Base-by-base conservation (phyloP, 37 sponge, comb jelly and placozoan genomes). In the Chondrosia reniformis region DNA sequence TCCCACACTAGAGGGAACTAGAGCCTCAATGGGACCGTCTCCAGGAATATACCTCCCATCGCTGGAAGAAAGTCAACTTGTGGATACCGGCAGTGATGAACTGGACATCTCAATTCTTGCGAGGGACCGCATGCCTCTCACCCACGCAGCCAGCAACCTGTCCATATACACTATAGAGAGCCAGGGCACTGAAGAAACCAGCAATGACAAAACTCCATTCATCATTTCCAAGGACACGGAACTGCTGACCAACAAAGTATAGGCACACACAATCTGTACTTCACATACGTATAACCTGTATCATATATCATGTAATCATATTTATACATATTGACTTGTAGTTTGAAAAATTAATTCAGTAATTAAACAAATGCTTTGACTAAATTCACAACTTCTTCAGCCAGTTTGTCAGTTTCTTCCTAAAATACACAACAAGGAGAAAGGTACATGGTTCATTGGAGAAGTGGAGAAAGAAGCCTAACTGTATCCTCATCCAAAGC, bases 111-210 rank as follows among this genome's bases (percentile, higher is more conserved):
- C 72, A 25, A n/a, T 34, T 13, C 3, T 69, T 13, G 44, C 41
- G 42, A 24, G 72, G 7, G 44, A 15, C 72, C 72, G 37, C 41
- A 69, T 69, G 72, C 72, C 72, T 17, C 72, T 69, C 72, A 69
- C 72, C 0, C 72, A 69, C 22, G 72, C 72, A 8, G 72, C 37
- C 2, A 39, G 41, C 43, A 69, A 69, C 72, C 36, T 69, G 2
- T 69, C 72, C 2, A 34, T 69, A 10, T 69, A 69, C 72, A 43
- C 72, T 6, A 30, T 30, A 13, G 61, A 59, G 28, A n/a, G n/a
- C n/a, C n/a, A n/a, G n/a, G n/a, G n/a, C n/a, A n/a, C n/a, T n/a
- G n/a, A n/a, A n/a, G n/a, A n/a, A n/a, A n/a, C n/a, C n/a, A n/a
- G n/a, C n/a, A n/a, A n/a, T n/a, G n/a, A n/a, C n/a, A n/a, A n/a